Base-by-base conservation (phyloP, 2,888 invertebrate species). In the Nymphalis c-album region DNA sequence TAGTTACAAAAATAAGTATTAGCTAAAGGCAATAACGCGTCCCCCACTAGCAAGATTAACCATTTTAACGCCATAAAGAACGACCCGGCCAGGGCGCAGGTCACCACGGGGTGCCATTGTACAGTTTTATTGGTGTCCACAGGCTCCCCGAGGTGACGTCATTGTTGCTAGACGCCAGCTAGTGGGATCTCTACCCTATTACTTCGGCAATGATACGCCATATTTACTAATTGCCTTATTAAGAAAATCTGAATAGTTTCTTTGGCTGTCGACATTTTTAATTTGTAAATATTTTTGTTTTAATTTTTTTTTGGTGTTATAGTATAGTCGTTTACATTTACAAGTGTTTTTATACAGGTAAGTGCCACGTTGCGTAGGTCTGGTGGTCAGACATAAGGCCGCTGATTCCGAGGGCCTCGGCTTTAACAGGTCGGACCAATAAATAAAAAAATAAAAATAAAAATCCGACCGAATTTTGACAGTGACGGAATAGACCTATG, bases 51-150 rank as follows among this genome's bases (percentile, higher is more conserved):
- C 55, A 46, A 82, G 87, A 87, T 87, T 86, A 87, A 85, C 81
- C 75, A 81, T 78, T 80, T 83, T 85, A 85, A 84, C 80, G 75
- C 85, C 80, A 81, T 86, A 84, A 84, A 83, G 86, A 83, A 85
- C 76, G 78, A 40, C 40, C 63, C 76, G 74, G 76, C 71, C 70
- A 74, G 74, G 73, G 69, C 53, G 17, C 73, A 72, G 73, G 70
- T 71, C 82, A 68, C 87, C 74, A 77, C 84, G 79, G 85, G 85
- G 84, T 59, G 81, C 74, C 84, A 78, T 85, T 89, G 88, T 88
- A 84, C 83, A 77, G 77, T 86, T 86, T 90, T 89, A 90, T 90
- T 91, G 88, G 85, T 78, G 80, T 82, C 83, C 81, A 78, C 82
- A 76, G 82, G 73, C 80, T 78, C 85, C 83, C 84, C 75, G 82